These are phyloP conservation scores for Monomorium pharaonis DNA, from an alignment of 1,140 invertebrate genomes.

Conservation along the genomic window DNA sequence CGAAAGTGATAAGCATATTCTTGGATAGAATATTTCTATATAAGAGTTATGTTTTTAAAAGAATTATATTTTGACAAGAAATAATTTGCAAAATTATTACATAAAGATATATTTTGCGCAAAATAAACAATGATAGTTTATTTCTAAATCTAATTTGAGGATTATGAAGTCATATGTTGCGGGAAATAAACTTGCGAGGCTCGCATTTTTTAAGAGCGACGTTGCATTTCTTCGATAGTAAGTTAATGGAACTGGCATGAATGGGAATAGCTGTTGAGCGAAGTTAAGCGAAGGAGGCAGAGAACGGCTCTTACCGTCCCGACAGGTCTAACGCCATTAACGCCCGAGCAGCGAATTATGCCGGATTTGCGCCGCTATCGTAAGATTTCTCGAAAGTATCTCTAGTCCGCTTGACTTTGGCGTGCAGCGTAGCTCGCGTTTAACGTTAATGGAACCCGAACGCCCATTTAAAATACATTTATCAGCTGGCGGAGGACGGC, in stretches of 20 bases:
- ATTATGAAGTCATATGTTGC: background rate
- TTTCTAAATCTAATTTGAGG: background rate
- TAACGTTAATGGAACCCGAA: slow-evolving; percentile 58
- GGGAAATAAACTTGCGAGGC: background rate
- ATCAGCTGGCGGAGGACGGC: slow-evolving; percentile 34
- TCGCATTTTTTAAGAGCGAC: slow-evolving; percentile 27
- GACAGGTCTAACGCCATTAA: slow-evolving; percentile 59
- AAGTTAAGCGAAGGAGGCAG: slow-evolving; percentile 48
- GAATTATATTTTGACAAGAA: background rate
- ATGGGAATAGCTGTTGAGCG: slow-evolving; percentile 56
- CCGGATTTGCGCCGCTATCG: slow-evolving; percentile 53
- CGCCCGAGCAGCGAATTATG: slow-evolving; percentile 51
- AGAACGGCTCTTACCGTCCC: slow-evolving; percentile 50
- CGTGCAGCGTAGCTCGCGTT: slow-evolving; percentile 33
- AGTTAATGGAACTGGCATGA: slow-evolving; percentile 59
- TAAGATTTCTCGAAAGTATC: slow-evolving; percentile 60
- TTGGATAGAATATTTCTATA: background rate
- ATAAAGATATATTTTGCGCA: background rate
- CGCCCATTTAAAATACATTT: slow-evolving; percentile 58
- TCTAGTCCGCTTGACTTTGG: slow-evolving; percentile 59
- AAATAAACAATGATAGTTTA: background rate
- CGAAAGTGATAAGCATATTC: background rate
- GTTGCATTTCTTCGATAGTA: slow-evolving; percentile 14
- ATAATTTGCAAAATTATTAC: background rate
- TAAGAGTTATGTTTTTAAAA: no score